Base-by-base conservation (phyloP, 1,140 invertebrate genomes). In the Amyelois transitella region DNA sequence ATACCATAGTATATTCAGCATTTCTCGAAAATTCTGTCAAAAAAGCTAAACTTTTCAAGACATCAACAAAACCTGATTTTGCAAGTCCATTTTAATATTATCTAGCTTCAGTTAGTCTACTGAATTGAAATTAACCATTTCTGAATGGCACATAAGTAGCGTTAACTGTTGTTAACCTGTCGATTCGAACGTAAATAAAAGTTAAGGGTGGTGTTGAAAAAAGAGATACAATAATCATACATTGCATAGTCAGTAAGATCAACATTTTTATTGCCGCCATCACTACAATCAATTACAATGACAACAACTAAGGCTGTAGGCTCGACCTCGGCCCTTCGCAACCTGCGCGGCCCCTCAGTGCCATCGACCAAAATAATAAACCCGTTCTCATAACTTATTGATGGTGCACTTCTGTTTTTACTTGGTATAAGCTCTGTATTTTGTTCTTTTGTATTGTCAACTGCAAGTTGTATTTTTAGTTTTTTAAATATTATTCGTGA, bases 291-390 rank as follows among this genome's bases (percentile, higher is more conserved):
- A 38, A 38, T 38, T 38, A 38, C 69, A 68, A 75, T 64, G 64
- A 60, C 64, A 57, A 51, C 66, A 59, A 63, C 55, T 72, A 69
- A 66, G 70, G 60, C 50, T 67, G 66, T 24, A 38, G 60, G 56
- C 74, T 60, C 69, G 79, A 81, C 82, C 80, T 83, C 75, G 82
- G 78, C 80, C 80, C 82, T 83, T 81, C 66, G 70, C 71, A 81
- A 83, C 82, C 82, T 83, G 65, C 60, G 72, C 59, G 80, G 80
- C 78, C 82, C 72, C 57, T 57, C 61, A 62, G 53, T 69, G 63
- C 58, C 76, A 72, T 81, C 78, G 69, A 70, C 66, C 58, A 70
- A 77, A 76, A 75, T 75, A 67, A 77, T 48, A 58, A 56, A 64
- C 62, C 32, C 22, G 62, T 64, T 64, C 57, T 51, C 53, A 52